phyloP scores from a whole-genome alignment of 2,113 vertebrate species.

The Gymnorhina tibicen region DNA sequence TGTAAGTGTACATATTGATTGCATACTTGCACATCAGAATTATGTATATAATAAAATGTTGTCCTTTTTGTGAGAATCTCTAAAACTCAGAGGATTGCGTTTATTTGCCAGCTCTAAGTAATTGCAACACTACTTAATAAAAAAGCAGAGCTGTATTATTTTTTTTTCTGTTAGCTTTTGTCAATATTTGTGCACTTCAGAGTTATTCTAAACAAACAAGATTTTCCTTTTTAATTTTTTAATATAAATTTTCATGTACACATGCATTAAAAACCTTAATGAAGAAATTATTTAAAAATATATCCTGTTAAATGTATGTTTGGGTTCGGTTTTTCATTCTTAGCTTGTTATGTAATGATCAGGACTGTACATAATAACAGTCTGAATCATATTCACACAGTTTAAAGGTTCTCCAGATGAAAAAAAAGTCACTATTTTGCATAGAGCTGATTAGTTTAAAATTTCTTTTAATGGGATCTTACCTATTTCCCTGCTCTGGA shows the following conservation, averaged over 20 bases:
- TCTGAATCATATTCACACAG: background rate
- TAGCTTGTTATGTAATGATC: background rate
- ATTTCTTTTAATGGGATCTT: background rate
- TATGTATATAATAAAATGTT: slow-evolving; percentile 80
- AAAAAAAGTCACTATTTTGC: background rate
- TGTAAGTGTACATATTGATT: slow-evolving; percentile 81
- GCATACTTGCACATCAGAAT: slow-evolving; percentile 86
- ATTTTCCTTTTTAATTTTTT: slow-evolving; percentile 78
- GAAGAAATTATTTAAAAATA: slow-evolving; percentile 69
- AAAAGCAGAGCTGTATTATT: slow-evolving; percentile 72
- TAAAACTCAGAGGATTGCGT: slow-evolving; percentile 62
- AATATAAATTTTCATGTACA: slow-evolving; percentile 76
- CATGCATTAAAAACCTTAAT: slow-evolving; percentile 74
- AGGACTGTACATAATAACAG: background rate
- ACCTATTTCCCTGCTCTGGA: background rate
- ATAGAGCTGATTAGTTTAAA: background rate
- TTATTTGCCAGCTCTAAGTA: slow-evolving; percentile 58
- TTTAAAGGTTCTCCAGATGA: background rate
- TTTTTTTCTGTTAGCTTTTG: slow-evolving; percentile 77
- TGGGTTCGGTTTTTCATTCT: slow-evolving; percentile 14
- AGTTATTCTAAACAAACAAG: slow-evolving; percentile 72
- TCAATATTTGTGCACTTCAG: slow-evolving; percentile 77
- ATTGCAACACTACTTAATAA: slow-evolving; percentile 67
- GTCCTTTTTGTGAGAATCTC: slow-evolving; percentile 78
- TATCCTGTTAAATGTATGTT: slow-evolving; percentile 53